Evolutionary conservation across 2,113 vertebrate genomes (phyloP), one percentile per base, ranked within the genome.

Genomic region (Emydura subglobosa): DNA sequence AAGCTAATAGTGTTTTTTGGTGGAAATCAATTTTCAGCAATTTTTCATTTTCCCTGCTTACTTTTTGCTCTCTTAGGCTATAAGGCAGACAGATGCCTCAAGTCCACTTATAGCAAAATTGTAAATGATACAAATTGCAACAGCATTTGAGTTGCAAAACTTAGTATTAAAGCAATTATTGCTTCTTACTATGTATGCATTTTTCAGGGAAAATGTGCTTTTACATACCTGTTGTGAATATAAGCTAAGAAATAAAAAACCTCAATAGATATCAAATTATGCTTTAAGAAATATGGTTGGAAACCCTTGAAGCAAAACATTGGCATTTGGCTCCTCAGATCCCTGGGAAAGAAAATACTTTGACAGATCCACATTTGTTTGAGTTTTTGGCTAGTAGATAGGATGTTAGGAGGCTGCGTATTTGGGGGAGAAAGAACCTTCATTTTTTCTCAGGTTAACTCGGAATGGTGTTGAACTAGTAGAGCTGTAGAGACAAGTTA

Each of bases 1-100:
- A 94, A 95, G 88, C 83, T 95, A 96, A 95, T 83, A 95, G 51
- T 93, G 87, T 10, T 96, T 47, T 91, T 93, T 85, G 85, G 79
- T 93, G 74, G 89, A 96, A 96, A 96, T 92, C 50, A 86, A 96
- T 93, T 89, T 12, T 57, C 92, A 85, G 83, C 93, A 91, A 57
- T 78, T 95, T 96, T 88, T 51, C 3, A 97, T 97, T 97, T 96
- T 95, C 95, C 90, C 87, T 96, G 88, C 87, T 96, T 96, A 96
- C 84, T 39, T 85, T 93, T 86, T 82, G 54, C 50, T 31, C 65
- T 14, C 6, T 88, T 78, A 90, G 50, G 81, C 47, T 83, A 16
- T 93, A 97, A 96, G 93, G 81, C 78, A 95, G 87, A 97, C 83
- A 93, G 79, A 96, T 96, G 54, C 3, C 24, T 4, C 51, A 54